Conservation (phyloP, 92 coral and sea anemone species). For the Porites lobata region DNA sequence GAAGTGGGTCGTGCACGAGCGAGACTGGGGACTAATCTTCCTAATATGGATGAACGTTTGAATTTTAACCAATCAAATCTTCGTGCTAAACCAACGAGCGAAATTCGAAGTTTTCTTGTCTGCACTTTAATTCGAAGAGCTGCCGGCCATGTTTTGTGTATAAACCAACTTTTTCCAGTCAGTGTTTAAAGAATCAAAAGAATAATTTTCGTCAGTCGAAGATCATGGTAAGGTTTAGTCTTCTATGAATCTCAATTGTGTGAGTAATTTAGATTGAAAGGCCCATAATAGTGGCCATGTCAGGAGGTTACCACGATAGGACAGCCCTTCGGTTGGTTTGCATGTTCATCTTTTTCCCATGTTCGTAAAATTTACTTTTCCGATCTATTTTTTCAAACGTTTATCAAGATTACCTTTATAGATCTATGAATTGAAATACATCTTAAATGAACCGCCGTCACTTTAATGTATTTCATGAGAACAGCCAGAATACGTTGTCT, state of each 20-base stretch:
- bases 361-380: too few species aligned
- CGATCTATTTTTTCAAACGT: background rate
- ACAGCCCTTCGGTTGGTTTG: too few species aligned
- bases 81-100: constrained; percentile 60
- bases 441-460: background rate
- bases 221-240: constrained; percentile 23
- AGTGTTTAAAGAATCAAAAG: background rate
- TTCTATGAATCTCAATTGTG: background rate
- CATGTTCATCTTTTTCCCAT: too few species aligned
- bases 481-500: background rate
- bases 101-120: constrained; percentile 69
- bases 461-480: background rate
- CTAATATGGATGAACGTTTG: constrained; percentile 27
- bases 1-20: background rate
- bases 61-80: constrained; percentile 66
- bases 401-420: background rate
- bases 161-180: background rate
- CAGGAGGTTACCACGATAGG: too few species aligned
- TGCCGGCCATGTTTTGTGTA: constrained; percentile 30
- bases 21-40: constrained; percentile 13
- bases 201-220: background rate
- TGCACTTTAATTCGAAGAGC: constrained; percentile 64
- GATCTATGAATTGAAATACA: too few species aligned
- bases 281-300: too few species aligned
- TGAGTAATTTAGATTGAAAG: too few species aligned